Evolutionary conservation across 2,888 invertebrate species (phyloP).

Genomic region (Brenthis hecate): DNA sequence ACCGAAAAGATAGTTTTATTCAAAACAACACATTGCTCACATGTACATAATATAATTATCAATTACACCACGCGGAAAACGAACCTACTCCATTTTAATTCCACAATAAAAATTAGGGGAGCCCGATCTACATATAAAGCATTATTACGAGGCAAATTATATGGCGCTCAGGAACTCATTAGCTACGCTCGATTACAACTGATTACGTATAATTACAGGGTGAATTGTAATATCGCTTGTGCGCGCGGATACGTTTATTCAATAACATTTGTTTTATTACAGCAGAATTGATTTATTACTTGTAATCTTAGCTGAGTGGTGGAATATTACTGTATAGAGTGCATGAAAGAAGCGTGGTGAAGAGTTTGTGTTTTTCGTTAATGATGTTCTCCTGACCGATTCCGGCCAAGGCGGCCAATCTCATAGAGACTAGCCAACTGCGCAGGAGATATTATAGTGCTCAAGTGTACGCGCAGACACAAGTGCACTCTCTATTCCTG

Average conservation of each 20-base stretch:
- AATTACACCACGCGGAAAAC: neutral
- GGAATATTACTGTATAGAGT: neutral
- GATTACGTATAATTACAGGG: conserved; percentile 43
- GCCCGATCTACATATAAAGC: conserved; percentile 27
- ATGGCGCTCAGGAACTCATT: conserved; percentile 44
- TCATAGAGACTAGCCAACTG: too few relatives aligned
- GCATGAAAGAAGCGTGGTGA: too few relatives aligned
- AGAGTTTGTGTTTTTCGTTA: too few relatives aligned
- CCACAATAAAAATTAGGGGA: conserved; percentile 20
- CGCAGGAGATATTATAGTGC: too few relatives aligned
- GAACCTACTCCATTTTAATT: conserved; percentile 8
- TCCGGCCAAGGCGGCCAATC: too few relatives aligned
- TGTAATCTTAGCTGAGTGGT: neutral
- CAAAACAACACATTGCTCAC: too few relatives aligned
- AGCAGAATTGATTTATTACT: conserved; percentile 30
- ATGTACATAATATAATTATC: too few relatives aligned
- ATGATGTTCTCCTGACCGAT: too few relatives aligned
- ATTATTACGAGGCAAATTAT: conserved; percentile 39
- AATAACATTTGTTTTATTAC: conserved; percentile 36
- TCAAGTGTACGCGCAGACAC: too few relatives aligned
- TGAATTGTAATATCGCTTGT: conserved; percentile 44
- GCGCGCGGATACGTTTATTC: conserved; percentile 38
- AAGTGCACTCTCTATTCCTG: too few relatives aligned
- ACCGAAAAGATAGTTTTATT: too few relatives aligned
- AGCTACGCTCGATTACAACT: conserved; percentile 43